phyloP scores from a whole-genome alignment of 2,113 vertebrate genomes.

The Pica pica region DNA sequence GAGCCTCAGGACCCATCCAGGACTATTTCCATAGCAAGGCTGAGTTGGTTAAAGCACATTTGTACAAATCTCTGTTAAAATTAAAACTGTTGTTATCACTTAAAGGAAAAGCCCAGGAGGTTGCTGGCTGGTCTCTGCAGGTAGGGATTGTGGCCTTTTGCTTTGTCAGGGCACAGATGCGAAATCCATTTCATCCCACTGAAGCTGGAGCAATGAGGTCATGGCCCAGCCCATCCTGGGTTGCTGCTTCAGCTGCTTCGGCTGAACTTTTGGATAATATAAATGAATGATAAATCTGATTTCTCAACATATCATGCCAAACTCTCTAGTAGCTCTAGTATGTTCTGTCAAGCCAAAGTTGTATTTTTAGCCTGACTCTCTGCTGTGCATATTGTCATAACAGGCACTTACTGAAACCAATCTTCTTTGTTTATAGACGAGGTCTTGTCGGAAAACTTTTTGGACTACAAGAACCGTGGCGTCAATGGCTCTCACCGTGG shows the following conservation, averaged over 20 bases:
- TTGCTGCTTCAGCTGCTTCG: rapidly evolving
- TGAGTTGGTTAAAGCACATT: neutral
- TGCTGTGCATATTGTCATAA: neutral
- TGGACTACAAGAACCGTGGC: slow-evolving; percentile 97
- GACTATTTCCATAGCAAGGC: neutral
- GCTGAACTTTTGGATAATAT: neutral
- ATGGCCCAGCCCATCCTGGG: rapidly evolving
- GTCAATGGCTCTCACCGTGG: slow-evolving; percentile 94
- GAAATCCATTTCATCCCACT: neutral
- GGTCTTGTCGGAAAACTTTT: slow-evolving; percentile 91
- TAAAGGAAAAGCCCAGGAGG: neutral
- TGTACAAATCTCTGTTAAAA: neutral
- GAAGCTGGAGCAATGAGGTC: neutral
- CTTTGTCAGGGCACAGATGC: neutral
- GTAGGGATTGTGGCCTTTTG: neutral
- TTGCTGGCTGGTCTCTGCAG: neutral
- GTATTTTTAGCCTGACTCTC: neutral
- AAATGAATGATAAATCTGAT: neutral
- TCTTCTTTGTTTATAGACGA: slow-evolving; percentile 79
- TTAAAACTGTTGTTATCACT: neutral
- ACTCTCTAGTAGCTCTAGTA: neutral
- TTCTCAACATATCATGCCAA: neutral
- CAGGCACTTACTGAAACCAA: neutral
- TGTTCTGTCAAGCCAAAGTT: neutral
- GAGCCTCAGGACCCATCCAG: neutral